Percentiles rank a stretch among this genome's conserved stretches.
Evolutionary conservation across 2,888 invertebrate species (phyloP).

Genomic region (Mythimna lalbum): DNA sequence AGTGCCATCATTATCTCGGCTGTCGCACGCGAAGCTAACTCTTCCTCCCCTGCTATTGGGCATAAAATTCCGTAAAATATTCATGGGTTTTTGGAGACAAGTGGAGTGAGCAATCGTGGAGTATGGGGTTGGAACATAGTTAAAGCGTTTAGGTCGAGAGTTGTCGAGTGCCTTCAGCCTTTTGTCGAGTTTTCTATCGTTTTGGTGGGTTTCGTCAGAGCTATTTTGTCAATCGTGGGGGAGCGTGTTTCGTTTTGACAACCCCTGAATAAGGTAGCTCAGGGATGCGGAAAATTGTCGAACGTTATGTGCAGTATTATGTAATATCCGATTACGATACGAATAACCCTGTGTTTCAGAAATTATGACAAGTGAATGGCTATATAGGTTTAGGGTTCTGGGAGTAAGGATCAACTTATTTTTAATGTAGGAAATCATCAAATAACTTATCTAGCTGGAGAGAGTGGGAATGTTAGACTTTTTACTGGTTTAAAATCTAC

Average conservation of each 20-base stretch:
- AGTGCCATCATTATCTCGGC: constrained; percentile 90
- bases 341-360: not conserved
- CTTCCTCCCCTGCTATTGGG: constrained; percentile 76
- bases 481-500: too few species aligned
- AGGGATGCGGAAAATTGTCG: constrained; percentile 76
- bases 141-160: constrained; percentile 90
- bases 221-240: constrained; percentile 89
- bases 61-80: constrained; percentile 82
- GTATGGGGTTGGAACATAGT: constrained; percentile 89
- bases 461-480: too few species aligned
- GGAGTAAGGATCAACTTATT: too few species aligned
- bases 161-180: constrained; percentile 84
- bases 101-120: constrained; percentile 90
- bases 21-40: constrained; percentile 75
- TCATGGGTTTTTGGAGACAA: constrained; percentile 89
- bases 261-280: constrained; percentile 71
- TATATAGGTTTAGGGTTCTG: constrained; percentile 9
- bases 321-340: constrained; percentile 27
- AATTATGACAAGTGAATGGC: not conserved
- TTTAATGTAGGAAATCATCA: too few species aligned
- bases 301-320: constrained; percentile 56
- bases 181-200: constrained; percentile 89
- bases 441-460: too few species aligned
- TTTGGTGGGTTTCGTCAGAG: constrained; percentile 81
- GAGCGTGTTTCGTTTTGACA: constrained; percentile 83